These are phyloP conservation scores for Macrotrachela quadricornifera DNA, from an alignment of 1,140 invertebrate genomes.

Conservation along the genomic window DNA sequence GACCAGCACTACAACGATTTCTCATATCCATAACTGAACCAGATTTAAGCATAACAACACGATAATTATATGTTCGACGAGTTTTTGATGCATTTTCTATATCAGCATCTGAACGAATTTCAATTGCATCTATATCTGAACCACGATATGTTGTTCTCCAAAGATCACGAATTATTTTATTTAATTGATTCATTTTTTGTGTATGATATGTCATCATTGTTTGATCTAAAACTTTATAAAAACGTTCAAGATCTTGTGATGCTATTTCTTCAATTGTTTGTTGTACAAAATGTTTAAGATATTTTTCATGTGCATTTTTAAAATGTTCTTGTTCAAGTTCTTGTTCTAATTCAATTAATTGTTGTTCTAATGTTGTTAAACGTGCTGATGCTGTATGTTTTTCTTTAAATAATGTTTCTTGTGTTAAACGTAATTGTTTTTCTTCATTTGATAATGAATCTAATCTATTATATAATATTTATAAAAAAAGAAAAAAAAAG, in stretches of 20 bases:
- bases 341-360: constrained; percentile 17
- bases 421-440: not conserved
- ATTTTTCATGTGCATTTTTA: constrained; percentile 25
- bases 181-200: constrained; percentile 50
- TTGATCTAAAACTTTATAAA: constrained; percentile 55
- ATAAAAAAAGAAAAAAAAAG: no score
- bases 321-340: constrained; percentile 27
- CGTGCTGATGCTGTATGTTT: constrained; percentile 16
- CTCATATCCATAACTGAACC: constrained; percentile 74
- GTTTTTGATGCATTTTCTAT: constrained; percentile 16
- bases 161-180: constrained; percentile 61
- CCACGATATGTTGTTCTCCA: constrained; percentile 71
- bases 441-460: not conserved
- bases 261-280: constrained; percentile 18
- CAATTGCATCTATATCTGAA: constrained; percentile 40
- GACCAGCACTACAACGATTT: constrained; percentile 87
- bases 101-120: constrained; percentile 32
- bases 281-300: constrained; percentile 28
- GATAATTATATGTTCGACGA: constrained; percentile 56
- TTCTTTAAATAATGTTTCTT: constrained; percentile 10
- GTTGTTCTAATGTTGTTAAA: constrained; percentile 18
- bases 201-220: constrained; percentile 33
- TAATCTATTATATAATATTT: no score
- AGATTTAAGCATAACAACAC: constrained; percentile 28
- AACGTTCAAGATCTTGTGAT: constrained; percentile 36